phyloP scores from a whole-genome alignment of 2,888 invertebrate genomes.

The Herminia tarsipennalis region DNA sequence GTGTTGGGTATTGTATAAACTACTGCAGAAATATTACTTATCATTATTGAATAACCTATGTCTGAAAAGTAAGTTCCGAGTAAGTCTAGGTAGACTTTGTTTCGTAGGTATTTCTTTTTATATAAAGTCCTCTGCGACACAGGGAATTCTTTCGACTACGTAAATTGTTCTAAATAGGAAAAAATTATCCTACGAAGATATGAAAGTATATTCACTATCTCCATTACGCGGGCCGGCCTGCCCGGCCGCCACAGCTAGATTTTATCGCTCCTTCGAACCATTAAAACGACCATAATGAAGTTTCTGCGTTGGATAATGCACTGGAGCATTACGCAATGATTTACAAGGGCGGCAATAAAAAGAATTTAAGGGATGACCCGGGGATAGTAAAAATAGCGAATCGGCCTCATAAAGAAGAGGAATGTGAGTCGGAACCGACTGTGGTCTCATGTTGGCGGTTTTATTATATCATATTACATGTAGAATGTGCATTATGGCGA shows the following conservation, averaged over 20 bases:
- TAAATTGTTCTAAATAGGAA: conserved; percentile 11
- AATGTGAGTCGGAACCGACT: conserved; percentile 66
- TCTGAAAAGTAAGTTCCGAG: too few species aligned
- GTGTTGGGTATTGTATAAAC: too few species aligned
- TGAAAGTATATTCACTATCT: conserved; percentile 45
- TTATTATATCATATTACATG: conserved; percentile 63
- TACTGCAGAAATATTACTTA: too few species aligned
- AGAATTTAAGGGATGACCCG: conserved; percentile 85
- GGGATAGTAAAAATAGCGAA: conserved; percentile 71
- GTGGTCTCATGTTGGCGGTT: conserved; percentile 54
- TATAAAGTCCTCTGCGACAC: too few species aligned
- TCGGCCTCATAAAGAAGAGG: conserved; percentile 79
- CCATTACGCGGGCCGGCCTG: conserved; percentile 55
- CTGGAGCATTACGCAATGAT: conserved; percentile 84
- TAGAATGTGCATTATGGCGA: conserved; percentile 41
- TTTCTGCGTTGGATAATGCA: conserved; percentile 83
- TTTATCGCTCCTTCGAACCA: conserved; percentile 84
- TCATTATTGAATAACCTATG: too few species aligned
- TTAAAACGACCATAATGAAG: conserved; percentile 85
- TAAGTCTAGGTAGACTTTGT: too few species aligned
- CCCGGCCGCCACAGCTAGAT: conserved; percentile 73
- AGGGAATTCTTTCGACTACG: too few species aligned
- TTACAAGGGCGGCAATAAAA: conserved; percentile 84
- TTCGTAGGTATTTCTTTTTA: too few species aligned
- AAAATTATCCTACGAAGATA: conserved; percentile 32